A percentile compares a stretch with the other conserved stretches of the same genome.
These are phyloP conservation scores for Piezodorus guildinii DNA, from an alignment of 1,140 invertebrate species.

Conservation along the genomic window DNA sequence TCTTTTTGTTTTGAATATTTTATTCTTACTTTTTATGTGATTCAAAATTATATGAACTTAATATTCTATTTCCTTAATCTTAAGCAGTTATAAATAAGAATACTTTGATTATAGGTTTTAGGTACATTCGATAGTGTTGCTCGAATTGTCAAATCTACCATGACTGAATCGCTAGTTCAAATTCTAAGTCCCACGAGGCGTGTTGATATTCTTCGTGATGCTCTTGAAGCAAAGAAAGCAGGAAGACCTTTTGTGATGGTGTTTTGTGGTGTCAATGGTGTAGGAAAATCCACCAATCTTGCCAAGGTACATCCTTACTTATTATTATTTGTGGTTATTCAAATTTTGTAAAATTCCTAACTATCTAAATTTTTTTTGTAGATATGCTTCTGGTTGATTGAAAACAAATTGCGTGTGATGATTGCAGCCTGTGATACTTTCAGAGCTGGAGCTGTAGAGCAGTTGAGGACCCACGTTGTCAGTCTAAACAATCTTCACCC, in stretches of 20 bases:
- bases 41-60: too few species aligned
- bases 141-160: constrained; percentile 64
- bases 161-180: constrained; percentile 75
- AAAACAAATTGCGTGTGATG: constrained; percentile 90
- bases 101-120: constrained; percentile 34
- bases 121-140: constrained; percentile 89
- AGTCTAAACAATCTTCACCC: constrained; percentile 93
- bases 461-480: constrained; percentile 86
- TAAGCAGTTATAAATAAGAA: too few species aligned
- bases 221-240: constrained; percentile 72
- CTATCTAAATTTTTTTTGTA: constrained; percentile 28
- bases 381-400: constrained; percentile 98
- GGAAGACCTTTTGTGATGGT: constrained; percentile 86
- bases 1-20: too few species aligned
- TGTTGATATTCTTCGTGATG: constrained; percentile 94
- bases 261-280: constrained; percentile 99
- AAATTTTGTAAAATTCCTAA: neutral
- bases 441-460: constrained; percentile 96
- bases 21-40: too few species aligned
- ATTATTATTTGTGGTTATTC: too few species aligned
- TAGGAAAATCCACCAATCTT: constrained; percentile 98
- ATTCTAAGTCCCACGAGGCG: constrained; percentile 89
- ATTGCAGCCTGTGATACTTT: constrained; percentile 99
- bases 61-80: too few species aligned
- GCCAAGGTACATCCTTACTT: constrained; percentile 54